A percentile compares a stretch with the other conserved stretches of the same genome.
Evolutionary conservation across 2,797 vertebrate genomes (phyloP).

Genomic region (Sebastes taczanowskii): DNA sequence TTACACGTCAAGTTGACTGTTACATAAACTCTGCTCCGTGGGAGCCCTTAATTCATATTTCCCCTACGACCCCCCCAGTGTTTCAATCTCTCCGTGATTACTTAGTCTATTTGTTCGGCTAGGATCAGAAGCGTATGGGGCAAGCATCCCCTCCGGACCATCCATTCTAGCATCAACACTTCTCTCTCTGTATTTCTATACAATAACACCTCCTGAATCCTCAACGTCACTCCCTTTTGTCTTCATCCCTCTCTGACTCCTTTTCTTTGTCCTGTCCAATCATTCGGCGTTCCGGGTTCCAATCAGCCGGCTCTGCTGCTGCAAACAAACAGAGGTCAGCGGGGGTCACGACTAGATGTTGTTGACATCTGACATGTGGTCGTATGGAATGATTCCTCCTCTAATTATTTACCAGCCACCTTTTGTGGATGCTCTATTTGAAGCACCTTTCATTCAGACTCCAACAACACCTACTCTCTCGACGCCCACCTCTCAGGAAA

Average conservation of each 20-base stretch:
- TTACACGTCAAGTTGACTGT: neutral
- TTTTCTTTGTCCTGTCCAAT: neutral
- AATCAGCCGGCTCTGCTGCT: neutral
- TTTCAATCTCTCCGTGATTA: neutral
- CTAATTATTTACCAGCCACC: neutral
- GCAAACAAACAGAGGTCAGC: neutral
- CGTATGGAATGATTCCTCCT: neutral
- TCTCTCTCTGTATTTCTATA: neutral
- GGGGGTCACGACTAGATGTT: neutral
- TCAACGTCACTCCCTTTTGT: neutral
- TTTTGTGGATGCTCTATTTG: neutral
- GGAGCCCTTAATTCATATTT: neutral
- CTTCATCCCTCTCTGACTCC: neutral
- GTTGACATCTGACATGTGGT: neutral
- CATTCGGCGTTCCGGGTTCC: neutral
- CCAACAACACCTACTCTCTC: neutral
- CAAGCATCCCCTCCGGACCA: neutral
- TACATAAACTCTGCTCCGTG: neutral
- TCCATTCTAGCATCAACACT: neutral
- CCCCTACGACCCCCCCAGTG: too few species aligned
- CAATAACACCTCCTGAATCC: neutral
- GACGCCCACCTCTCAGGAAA: neutral
- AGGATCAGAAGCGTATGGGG: neutral
- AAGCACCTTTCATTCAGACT: neutral
- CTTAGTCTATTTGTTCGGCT: neutral